Percentiles rank a stretch among this genome's conserved stretches.
Conservation (phyloP, 2,888 invertebrate genomes). For the Heterodera filipjevi region DNA sequence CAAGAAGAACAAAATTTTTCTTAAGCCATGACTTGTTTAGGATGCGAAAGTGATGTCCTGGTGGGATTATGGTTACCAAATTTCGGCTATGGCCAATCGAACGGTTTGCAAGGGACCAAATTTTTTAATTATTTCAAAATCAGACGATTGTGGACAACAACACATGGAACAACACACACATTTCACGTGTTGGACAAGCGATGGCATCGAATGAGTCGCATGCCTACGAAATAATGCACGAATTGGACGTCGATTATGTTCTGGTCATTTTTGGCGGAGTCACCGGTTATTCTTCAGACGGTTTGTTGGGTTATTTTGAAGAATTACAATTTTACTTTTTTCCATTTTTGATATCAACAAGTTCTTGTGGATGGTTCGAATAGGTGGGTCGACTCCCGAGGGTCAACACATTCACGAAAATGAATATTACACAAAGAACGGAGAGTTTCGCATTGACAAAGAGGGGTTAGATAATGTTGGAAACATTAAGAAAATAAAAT, state of each 20-base stretch:
- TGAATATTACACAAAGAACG: slow-evolving; percentile 85
- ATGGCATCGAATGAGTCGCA: slow-evolving; percentile 96
- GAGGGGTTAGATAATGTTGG: slow-evolving; percentile 69
- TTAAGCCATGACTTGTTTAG: slow-evolving; percentile 67
- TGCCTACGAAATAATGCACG: slow-evolving; percentile 95
- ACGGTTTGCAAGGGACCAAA: slow-evolving; percentile 73
- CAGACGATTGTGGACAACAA: slow-evolving; percentile 87
- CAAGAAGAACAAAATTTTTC: slow-evolving; percentile 8
- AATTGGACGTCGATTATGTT: slow-evolving; percentile 95
- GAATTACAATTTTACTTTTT: background rate
- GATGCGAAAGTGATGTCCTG: slow-evolving; percentile 97
- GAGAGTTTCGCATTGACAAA: slow-evolving; percentile 93
- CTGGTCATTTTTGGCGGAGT: slow-evolving; percentile 94
- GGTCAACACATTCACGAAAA: slow-evolving; percentile 79
- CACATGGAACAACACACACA: slow-evolving; percentile 99
- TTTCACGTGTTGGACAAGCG: slow-evolving; percentile 74
- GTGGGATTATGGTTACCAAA: slow-evolving; percentile 98
- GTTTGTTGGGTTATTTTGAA: slow-evolving; percentile 67
- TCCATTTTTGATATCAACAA: slow-evolving; percentile 84
- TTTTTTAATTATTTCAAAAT: background rate
- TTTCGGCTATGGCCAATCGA: slow-evolving; percentile 97
- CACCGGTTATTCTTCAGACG: slow-evolving; percentile 96
- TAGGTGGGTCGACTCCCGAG: slow-evolving; percentile 88
- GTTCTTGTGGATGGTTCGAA: slow-evolving; percentile 98
- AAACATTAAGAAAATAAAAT: slow-evolving; percentile 74